phyloP scores from a whole-genome alignment of 2,888 invertebrate genomes.

The Allacma fusca region DNA sequence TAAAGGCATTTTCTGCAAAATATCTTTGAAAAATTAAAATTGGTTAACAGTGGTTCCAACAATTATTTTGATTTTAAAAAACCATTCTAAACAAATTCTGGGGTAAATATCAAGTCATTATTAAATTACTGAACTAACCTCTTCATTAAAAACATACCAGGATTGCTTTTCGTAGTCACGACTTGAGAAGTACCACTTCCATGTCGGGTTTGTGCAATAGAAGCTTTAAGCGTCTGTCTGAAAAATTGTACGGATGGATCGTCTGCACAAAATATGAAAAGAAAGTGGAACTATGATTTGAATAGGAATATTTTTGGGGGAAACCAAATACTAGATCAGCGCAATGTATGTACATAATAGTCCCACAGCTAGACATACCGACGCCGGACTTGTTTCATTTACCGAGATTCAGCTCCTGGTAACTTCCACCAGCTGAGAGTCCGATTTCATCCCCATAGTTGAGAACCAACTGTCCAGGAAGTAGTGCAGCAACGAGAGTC shows the following conservation, averaged over 20 bases:
- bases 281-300: neutral
- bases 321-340: too few relatives aligned
- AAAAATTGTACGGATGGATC: neutral
- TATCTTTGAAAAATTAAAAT: neutral
- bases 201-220: neutral
- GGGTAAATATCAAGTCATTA: conserved; percentile 12
- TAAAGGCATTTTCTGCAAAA: conserved; percentile 16
- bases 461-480: conserved; percentile 47
- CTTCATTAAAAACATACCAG: conserved; percentile 28
- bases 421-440: neutral
- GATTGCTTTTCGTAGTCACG: neutral
- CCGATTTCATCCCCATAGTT: conserved; percentile 50
- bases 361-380: too few relatives aligned
- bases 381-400: neutral
- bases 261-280: neutral
- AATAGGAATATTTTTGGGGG: too few relatives aligned
- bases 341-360: too few relatives aligned
- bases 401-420: neutral
- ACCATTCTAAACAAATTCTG: too few relatives aligned
- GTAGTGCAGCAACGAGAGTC: conserved; percentile 43
- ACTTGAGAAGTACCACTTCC: conserved; percentile 10
- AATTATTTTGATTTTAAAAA: too few relatives aligned
- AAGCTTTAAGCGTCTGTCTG: neutral
- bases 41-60: neutral
- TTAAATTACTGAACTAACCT: neutral